Evolutionary conservation across 2,888 invertebrate genomes (phyloP).

Genomic region (Mythimna ferrago): DNA sequence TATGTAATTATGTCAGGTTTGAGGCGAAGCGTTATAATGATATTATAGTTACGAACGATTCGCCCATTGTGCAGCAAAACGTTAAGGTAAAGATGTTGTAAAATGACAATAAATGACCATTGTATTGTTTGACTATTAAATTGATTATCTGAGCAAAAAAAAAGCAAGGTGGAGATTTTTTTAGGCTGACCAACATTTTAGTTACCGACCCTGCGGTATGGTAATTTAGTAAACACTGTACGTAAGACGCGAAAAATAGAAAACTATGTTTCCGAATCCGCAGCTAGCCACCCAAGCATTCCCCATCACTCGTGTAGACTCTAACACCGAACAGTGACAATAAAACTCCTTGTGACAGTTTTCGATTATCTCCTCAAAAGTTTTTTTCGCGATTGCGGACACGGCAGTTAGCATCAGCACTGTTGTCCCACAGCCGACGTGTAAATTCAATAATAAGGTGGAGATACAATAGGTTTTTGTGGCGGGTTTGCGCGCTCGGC

Average conservation of each 20-base stretch:
- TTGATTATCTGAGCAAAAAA: constrained; percentile 42
- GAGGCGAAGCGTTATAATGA: constrained; percentile 77
- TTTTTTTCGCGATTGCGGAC: constrained; percentile 69
- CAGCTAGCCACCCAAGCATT: constrained; percentile 29
- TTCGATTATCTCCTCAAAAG: constrained; percentile 68
- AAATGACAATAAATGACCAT: constrained; percentile 53
- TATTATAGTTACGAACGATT: constrained; percentile 69
- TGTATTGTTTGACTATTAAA: constrained; percentile 51
- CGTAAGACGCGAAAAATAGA: not conserved
- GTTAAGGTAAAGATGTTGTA: constrained; percentile 42
- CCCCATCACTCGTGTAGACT: constrained; percentile 31
- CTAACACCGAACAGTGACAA: constrained; percentile 58
- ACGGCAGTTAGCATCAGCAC: constrained; percentile 61
- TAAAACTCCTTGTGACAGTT: constrained; percentile 64
- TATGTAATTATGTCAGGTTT: constrained; percentile 81
- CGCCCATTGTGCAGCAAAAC: constrained; percentile 55
- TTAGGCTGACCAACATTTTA: not conserved
- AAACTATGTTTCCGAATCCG: constrained; percentile 4
- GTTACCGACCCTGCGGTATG: not conserved
- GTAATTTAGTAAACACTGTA: not conserved
- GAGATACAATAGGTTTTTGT: constrained; percentile 75
- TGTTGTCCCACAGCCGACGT: constrained; percentile 77
- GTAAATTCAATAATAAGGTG: constrained; percentile 84
- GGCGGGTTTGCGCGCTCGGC: constrained; percentile 62
- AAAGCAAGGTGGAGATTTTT: constrained; percentile 12